Base-by-base conservation (phyloP, 1,140 invertebrate species). In the Zaprionus gabonicus region DNA sequence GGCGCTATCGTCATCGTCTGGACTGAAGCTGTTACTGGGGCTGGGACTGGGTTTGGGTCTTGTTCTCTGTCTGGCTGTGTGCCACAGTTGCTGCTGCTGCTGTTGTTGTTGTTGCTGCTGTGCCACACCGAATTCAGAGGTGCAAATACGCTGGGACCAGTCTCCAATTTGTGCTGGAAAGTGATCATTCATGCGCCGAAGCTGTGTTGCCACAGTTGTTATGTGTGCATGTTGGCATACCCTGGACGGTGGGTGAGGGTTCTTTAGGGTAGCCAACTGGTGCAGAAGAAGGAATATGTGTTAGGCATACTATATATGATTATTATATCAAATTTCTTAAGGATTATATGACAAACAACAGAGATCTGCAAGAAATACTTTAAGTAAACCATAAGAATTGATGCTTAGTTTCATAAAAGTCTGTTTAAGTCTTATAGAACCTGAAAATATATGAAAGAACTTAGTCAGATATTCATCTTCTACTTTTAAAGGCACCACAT, bases 111-210 rank as follows among this genome's bases (percentile, higher is more conserved):
- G 27, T 12, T 58, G 55, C 53, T 67, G 57, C 57, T 68, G 67
- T 82, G 87, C 82, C 87, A 91, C 87, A 91, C 87, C 82, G 87
- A 91, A 91, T 91, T 91, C 83, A 71, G 82, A 91, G 87, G 87
- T 91, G 87, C 87, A 91, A 91, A 91, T 91, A 91, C 87, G 87
- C 79, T 87, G 78, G 66, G 81, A 51, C 87, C 82, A 76, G 82
- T 81, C 87, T 87, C 81, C 82, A 91, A 91, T 91, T 91, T 91
- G 78, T 81, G 87, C 82, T 81, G 78, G 71, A 69, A 63, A 77
- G 82, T 90, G 87, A 91, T 91, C 78, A 91, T 88, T 88, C 85
- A 88, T 82, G 79, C 70, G 58, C 60, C 49, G 69, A 70, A 56
- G 77, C 28, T 72, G 84, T 46, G 41, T 55, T 60, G 34, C 58